These are phyloP conservation scores for Pimephales promelas DNA, from an alignment of 2,113 vertebrate genomes.

Conservation along the genomic window DNA sequence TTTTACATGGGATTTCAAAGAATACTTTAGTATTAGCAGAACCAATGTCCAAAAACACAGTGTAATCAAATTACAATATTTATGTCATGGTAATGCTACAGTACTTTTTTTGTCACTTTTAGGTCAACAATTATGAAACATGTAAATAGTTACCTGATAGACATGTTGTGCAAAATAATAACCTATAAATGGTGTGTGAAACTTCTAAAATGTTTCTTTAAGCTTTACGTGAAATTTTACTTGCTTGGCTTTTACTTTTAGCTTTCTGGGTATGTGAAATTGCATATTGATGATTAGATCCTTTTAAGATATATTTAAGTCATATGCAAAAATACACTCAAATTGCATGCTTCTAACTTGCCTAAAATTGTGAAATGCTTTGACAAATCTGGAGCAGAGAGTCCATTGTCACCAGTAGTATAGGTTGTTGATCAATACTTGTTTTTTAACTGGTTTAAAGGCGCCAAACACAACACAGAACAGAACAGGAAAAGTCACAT, in stretches of 20 bases:
- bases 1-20: neutral
- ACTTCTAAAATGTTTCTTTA: neutral
- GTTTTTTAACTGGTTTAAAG: slow-evolving; percentile 24
- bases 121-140: neutral
- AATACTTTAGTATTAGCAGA: neutral
- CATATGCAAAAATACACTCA: too few species aligned
- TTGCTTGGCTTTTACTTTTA: neutral
- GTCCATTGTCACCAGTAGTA: too few species aligned
- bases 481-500: slow-evolving; percentile 43
- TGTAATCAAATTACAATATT: too few species aligned
- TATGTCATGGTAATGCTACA: too few species aligned
- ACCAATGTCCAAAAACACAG: neutral
- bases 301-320: too few species aligned
- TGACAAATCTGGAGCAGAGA: too few species aligned
- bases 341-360: too few species aligned
- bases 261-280: neutral
- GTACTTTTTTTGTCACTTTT: too few species aligned
- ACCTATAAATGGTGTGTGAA: neutral
- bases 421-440: slow-evolving; percentile 10
- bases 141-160: neutral
- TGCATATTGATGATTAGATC: neutral
- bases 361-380: too few species aligned
- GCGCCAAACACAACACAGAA: slow-evolving; percentile 32
- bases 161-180: neutral
- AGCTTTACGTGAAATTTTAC: neutral